These are phyloP conservation scores for Spondyliosoma cantharus DNA, from an alignment of 2,797 vertebrate genomes.

Conservation along the genomic window DNA sequence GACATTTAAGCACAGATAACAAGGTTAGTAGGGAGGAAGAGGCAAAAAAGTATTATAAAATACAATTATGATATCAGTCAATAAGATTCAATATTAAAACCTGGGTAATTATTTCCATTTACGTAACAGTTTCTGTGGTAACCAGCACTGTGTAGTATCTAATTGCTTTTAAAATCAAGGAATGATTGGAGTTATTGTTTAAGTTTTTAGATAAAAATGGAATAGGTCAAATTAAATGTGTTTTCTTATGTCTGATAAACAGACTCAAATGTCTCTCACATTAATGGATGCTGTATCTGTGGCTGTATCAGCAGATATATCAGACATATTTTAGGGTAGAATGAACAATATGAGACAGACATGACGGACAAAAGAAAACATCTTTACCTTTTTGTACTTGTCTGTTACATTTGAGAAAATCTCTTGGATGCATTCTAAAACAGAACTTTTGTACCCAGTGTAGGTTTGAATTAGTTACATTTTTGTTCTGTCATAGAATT, in stretches of 20 bases:
- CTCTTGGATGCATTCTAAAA: neutral
- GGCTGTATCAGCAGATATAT: neutral
- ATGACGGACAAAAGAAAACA: neutral
- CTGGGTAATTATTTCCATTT: constrained; percentile 9
- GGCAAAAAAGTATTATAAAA: neutral
- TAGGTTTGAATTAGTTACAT: neutral
- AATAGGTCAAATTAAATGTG: neutral
- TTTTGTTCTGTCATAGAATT: neutral
- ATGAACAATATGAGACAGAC: constrained; percentile 5
- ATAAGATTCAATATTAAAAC: neutral
- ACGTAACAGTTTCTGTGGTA: neutral
- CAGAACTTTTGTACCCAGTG: neutral
- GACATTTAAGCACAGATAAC: neutral
- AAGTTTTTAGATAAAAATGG: neutral
- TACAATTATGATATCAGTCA: neutral
- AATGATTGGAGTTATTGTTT: neutral
- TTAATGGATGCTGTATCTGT: neutral
- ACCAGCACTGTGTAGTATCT: neutral
- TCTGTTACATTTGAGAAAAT: neutral
- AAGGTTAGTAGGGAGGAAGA: neutral
- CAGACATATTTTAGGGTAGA: neutral
- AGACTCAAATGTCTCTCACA: neutral
- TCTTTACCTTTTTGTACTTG: neutral
- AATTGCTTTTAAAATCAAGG: neutral
- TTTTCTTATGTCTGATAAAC: neutral